These are phyloP conservation scores for Drosophila macrospina DNA, from an alignment of 2,888 invertebrate species.

Conservation along the genomic window DNA sequence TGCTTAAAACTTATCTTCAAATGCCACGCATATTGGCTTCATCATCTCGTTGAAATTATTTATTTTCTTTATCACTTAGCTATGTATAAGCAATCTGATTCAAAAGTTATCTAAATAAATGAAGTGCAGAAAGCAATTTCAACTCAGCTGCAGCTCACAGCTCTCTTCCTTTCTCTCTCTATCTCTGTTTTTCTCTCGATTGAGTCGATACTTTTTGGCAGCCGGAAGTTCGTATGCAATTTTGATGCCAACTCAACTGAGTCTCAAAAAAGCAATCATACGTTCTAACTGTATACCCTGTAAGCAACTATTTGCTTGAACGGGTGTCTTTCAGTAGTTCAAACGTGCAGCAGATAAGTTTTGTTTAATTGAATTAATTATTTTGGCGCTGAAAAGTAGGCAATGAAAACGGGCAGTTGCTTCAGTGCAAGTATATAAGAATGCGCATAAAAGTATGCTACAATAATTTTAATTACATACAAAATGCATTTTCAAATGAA, in stretches of 20 bases:
- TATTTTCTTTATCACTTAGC: conserved; percentile 8
- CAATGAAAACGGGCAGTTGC: too few species aligned
- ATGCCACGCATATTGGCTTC: conserved; percentile 25
- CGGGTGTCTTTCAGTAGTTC: too few species aligned
- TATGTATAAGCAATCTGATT: conserved; percentile 32
- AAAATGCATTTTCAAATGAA: too few species aligned
- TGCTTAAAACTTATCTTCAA: conserved; percentile 11
- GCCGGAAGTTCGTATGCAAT: conserved; percentile 41
- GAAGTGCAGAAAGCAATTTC: conserved; percentile 37
- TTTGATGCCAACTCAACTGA: conserved; percentile 33
- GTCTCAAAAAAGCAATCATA: conserved; percentile 39
- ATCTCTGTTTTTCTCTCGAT: background rate
- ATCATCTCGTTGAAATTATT: conserved; percentile 24
- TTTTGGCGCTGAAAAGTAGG: too few species aligned
- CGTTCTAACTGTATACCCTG: conserved; percentile 7
- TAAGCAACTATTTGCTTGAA: background rate
- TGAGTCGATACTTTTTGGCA: conserved; percentile 18
- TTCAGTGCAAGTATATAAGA: too few species aligned
- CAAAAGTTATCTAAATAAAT: conserved; percentile 29
- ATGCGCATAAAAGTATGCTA: too few species aligned
- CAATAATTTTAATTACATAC: too few species aligned
- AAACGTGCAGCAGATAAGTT: background rate
- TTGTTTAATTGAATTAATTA: too few species aligned
- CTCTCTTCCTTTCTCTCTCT: background rate
- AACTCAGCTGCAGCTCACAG: conserved; percentile 19